Conservation (phyloP, 2,113 vertebrate species). For the Neotoma lepida region DNA sequence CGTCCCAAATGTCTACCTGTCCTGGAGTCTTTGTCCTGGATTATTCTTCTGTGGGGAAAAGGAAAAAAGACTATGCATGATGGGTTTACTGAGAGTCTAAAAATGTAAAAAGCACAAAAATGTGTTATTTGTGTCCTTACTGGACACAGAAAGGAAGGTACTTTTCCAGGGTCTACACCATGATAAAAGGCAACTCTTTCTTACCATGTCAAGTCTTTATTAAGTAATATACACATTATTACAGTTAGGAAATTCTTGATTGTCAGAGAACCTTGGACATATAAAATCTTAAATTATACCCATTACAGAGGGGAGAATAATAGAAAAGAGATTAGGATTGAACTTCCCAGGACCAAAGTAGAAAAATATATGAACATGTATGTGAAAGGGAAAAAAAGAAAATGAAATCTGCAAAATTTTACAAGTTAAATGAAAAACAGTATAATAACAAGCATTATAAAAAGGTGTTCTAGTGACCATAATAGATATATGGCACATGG, state of each 20-base stretch:
- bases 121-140: background rate
- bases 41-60: background rate
- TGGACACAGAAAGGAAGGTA: background rate
- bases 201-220: slow-evolving; percentile 81
- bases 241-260: slow-evolving; percentile 76
- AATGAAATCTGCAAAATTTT: slow-evolving; percentile 45
- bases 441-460: slow-evolving; percentile 64
- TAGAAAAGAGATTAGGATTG: background rate
- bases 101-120: background rate
- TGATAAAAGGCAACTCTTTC: background rate
- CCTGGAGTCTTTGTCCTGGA: background rate
- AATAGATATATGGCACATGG: slow-evolving; percentile 80
- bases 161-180: background rate
- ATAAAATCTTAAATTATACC: slow-evolving; percentile 72
- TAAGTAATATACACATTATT: slow-evolving; percentile 84
- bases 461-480: slow-evolving; percentile 77
- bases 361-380: slow-evolving; percentile 43
- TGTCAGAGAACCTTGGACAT: slow-evolving; percentile 56
- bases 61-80: background rate
- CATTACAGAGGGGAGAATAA: slow-evolving; percentile 28
- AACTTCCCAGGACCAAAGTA: slow-evolving; percentile 47
- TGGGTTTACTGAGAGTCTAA: background rate
- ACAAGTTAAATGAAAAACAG: slow-evolving; percentile 59
- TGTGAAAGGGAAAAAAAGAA: background rate
- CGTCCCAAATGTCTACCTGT: background rate